Conservation (phyloP, 2,888 invertebrate genomes). For the Stictocephala bisonia region DNA sequence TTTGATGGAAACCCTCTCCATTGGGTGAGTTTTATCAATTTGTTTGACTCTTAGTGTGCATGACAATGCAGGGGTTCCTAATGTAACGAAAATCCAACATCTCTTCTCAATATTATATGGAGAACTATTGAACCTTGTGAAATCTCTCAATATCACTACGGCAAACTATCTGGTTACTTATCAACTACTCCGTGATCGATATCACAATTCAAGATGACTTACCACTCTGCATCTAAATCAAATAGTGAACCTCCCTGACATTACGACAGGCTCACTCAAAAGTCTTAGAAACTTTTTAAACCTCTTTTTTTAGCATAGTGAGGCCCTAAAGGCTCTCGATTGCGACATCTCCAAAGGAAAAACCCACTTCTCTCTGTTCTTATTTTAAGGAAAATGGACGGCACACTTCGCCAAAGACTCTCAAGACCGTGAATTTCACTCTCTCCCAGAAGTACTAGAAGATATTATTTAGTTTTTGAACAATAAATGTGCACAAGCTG, state of each 20-base stretch:
- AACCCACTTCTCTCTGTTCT: constrained; percentile 1
- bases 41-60: constrained; percentile 11
- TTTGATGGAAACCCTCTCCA: neutral
- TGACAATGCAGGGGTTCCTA: neutral
- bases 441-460: neutral
- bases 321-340: neutral
- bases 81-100: neutral
- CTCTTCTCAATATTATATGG: neutral
- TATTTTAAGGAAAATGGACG: neutral
- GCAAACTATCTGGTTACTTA: constrained; percentile 1
- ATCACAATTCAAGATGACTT: neutral
- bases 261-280: neutral
- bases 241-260: neutral
- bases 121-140: neutral
- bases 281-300: neutral
- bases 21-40: neutral
- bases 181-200: neutral
- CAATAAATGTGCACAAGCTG: neutral
- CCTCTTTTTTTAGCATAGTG: neutral
- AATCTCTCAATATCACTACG: neutral
- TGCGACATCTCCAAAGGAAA: neutral
- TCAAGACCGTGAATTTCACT: neutral
- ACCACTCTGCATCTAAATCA: constrained; percentile 3
- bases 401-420: neutral
- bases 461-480: neutral